Base-by-base conservation (phyloP, 2,113 vertebrate species). In the Nanorana parkeri region DNA sequence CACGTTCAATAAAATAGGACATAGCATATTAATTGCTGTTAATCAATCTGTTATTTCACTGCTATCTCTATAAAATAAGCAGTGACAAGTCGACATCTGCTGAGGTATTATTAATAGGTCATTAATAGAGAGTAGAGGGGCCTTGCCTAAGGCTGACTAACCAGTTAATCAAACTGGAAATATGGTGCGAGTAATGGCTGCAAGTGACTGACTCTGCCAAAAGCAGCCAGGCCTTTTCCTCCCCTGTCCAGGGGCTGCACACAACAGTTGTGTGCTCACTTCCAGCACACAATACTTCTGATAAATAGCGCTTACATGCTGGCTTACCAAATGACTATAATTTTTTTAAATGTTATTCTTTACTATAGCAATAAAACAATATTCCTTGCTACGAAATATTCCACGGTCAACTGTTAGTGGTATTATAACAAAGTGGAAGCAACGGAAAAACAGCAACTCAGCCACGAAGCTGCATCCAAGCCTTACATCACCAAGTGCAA, bases 11-110 rank as follows among this genome's bases (percentile, higher is more conserved):
- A 72, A 55, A 16, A 28, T 17, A 17, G 17, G n/a, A 29, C 69
- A 29, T 17, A 72, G 69, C 69, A 72, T 72, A 72, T 28, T 72
- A 72, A 72, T 72, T 72, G 69, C 19, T 72, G 51, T n/a, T 54
- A 72, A 72, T 72, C 47, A 56, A 72, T 72, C 69, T 56, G 69
- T 56, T 55, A 56, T 72, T 73, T 73, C 52, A 56, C 52, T 56
- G 21, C 51, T 55, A 52, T 73, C 52, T 56, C 68, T 73, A 55
- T 73, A 73, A 73, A 73, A 56, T 73, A 73, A 52, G 69, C 28
- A 73, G 69, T 17, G 69, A 73, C 69, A 73, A 55, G 51, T 56
- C 24, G 26, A 73, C 69, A 73, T 73, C 69, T 73, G 69, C 28
- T 29, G 3, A 26, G 23, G 52, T 73, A 73, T 73, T 52, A 73